phyloP scores from a whole-genome alignment of 2,113 vertebrate species.

The Pagrus major region DNA sequence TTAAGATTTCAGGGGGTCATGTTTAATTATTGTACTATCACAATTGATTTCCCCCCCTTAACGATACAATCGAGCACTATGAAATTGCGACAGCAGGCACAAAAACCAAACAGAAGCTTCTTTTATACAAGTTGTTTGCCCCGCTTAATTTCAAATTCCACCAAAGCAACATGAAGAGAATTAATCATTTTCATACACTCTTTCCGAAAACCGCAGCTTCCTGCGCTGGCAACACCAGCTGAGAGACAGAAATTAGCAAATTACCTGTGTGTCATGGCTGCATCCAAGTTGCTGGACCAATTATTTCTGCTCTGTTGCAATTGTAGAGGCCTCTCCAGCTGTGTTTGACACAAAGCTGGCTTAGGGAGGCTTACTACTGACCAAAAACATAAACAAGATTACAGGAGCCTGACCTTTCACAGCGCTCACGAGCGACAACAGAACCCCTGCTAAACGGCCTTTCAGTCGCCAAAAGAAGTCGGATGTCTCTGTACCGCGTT shows the following conservation, averaged over 20 bases:
- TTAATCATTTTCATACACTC: constrained; percentile 37
- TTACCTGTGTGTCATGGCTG: constrained; percentile 78
- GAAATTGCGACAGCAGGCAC: neutral
- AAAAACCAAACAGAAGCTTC: constrained; percentile 15
- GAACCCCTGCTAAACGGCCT: constrained; percentile 56
- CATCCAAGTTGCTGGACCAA: constrained; percentile 76
- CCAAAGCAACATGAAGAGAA: constrained; percentile 18
- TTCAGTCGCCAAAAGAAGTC: constrained; percentile 36
- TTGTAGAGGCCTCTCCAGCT: constrained; percentile 79
- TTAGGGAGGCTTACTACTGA: constrained; percentile 69
- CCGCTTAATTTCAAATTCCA: constrained; percentile 8
- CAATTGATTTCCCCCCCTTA: neutral
- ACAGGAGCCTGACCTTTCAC: constrained; percentile 68
- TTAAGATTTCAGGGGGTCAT: neutral
- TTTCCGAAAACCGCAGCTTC: constrained; percentile 28
- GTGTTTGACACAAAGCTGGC: constrained; percentile 77
- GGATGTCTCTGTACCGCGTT: neutral
- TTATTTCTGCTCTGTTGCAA: constrained; percentile 80
- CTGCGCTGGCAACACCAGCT: constrained; percentile 53
- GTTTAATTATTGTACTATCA: constrained; percentile 9
- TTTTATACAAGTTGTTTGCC: neutral
- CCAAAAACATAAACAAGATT: constrained; percentile 80
- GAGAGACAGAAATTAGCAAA: constrained; percentile 77
- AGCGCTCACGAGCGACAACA: constrained; percentile 57
- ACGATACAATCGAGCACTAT: neutral